Base-by-base conservation (phyloP, 2,888 invertebrate genomes). In the Sphaerophoria taeniata region DNA sequence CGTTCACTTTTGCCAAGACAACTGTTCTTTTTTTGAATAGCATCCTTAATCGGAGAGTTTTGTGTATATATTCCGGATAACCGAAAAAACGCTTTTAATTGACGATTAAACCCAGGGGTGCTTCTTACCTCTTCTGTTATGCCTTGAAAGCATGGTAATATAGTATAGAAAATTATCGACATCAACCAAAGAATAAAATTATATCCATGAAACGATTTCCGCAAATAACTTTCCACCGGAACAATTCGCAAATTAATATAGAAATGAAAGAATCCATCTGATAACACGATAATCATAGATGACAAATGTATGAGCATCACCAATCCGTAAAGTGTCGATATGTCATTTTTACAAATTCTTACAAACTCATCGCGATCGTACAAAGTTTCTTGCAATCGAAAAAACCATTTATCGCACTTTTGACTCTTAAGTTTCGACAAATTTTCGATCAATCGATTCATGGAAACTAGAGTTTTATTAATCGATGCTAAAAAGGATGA, bases 81-180 rank as follows among this genome's bases (percentile, higher is more conserved):
- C 24, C 24, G 24, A 24, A 24, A 24, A 24, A 24, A 24, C 2
- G 24, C 24, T 24, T 24, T 24, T 24, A 24, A 24, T 2, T 2
- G 24, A 24, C 24, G 24, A 24, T 24, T 2, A 24, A 24, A 24
- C 24, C 24, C 24, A 2, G 1, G 2, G 24, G 24, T 24, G 1
- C 24, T 24, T 24, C 24, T 58, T 36, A 58, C 56, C 56, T 58
- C 56, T 12, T 12, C 14, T 58, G 36, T 33, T 36, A 58, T 34
- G n/a, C 14, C 36, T 14, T 58, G 11, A 36, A 36, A 12, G 6
- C 16, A 58, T 34, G 24, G 12, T 3, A 58, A 14, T 5, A 49
- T 14, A 49, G 47, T n/a, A 49, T 58, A 58, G 31, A 31, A 61
- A 1, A 45, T 9, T 4, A 43, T 7, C 9, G 31, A 6, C 5